These are phyloP conservation scores for Ericerus pela DNA, from an alignment of 1,140 invertebrate genomes.

Conservation along the genomic window DNA sequence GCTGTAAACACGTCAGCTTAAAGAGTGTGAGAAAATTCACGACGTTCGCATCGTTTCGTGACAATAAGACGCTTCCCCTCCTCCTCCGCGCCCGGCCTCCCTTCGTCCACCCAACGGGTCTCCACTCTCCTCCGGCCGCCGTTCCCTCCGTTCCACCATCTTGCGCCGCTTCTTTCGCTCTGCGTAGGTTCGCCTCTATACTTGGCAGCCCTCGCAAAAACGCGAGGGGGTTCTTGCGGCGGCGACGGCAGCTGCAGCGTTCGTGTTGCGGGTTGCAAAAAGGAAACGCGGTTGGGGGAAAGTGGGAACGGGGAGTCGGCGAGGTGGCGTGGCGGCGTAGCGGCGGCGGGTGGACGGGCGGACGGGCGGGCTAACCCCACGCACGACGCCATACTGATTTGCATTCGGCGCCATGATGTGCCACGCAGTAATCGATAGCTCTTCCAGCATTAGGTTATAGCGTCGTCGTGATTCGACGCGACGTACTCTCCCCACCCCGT, in stretches of 20 bases:
- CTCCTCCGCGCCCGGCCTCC: no score
- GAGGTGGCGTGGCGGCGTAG: neutral
- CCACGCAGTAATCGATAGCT: constrained; percentile 10
- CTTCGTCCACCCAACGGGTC: no score
- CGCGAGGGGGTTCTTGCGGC: neutral
- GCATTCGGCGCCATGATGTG: constrained; percentile 11
- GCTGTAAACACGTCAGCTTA: constrained; percentile 9
- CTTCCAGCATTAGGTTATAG: constrained; percentile 12
- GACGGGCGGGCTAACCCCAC: neutral
- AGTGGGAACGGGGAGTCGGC: neutral
- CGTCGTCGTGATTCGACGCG: constrained; percentile 11
- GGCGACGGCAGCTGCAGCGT: neutral
- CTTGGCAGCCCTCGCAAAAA: neutral
- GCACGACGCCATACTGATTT: constrained; percentile 10
- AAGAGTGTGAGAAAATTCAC: constrained; percentile 11
- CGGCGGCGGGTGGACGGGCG: neutral
- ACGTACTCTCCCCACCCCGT: neutral
- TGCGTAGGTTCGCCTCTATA: no score
- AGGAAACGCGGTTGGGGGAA: neutral
- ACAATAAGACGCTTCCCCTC: constrained; percentile 1
- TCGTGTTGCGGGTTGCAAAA: neutral
- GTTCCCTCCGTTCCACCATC: no score
- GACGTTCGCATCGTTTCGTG: constrained; percentile 6
- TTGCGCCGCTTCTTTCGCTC: no score
- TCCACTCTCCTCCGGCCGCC: no score